These are phyloP conservation scores for Allophyes oxyacanthae DNA, from an alignment of 2,888 invertebrate species.

Conservation along the genomic window DNA sequence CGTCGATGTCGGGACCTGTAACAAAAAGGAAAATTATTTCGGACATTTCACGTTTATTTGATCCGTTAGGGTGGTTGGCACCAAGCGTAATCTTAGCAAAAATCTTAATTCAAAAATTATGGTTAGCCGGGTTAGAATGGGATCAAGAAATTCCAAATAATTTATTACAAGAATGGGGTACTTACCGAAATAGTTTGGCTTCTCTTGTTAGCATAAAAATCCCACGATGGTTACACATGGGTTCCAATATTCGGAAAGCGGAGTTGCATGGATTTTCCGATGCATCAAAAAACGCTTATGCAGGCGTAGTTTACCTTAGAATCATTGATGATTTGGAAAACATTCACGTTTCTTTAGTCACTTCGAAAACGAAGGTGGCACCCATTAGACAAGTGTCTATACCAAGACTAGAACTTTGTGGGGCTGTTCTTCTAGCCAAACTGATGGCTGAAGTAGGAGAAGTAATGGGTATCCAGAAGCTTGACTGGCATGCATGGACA, in stretches of 20 bases:
- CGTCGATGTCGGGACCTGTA: not conserved
- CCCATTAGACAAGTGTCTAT: conserved; percentile 30
- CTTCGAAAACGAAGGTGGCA: conserved; percentile 14
- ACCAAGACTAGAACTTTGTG: conserved; percentile 48
- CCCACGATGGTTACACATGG: conserved; percentile 5
- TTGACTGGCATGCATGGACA: conserved; percentile 4
- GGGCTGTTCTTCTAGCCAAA: conserved; percentile 37
- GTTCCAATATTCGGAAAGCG: not conserved
- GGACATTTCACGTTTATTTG: conserved; percentile 11
- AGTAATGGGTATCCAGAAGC: conserved; percentile 16
- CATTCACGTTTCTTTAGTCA: conserved; percentile 13
- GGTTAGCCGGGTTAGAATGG: conserved; percentile 1
- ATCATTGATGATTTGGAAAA: conserved; percentile 13
- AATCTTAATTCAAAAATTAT: conserved; percentile 4
- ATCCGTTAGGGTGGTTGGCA: conserved; percentile 13
- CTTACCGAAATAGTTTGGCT: conserved; percentile 1
- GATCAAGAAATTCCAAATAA: conserved; percentile 3
- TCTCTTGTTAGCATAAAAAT: not conserved
- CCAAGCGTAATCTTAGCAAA: conserved; percentile 3
- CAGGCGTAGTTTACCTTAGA: not conserved
- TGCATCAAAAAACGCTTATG: conserved; percentile 4
- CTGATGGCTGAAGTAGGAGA: conserved; percentile 26
- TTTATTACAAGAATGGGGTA: conserved; percentile 8
- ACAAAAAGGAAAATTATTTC: conserved; percentile 22
- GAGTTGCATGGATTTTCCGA: conserved; percentile 7